phyloP scores from a whole-genome alignment of 2,113 vertebrate genomes.

The Enhydra lutris region DNA sequence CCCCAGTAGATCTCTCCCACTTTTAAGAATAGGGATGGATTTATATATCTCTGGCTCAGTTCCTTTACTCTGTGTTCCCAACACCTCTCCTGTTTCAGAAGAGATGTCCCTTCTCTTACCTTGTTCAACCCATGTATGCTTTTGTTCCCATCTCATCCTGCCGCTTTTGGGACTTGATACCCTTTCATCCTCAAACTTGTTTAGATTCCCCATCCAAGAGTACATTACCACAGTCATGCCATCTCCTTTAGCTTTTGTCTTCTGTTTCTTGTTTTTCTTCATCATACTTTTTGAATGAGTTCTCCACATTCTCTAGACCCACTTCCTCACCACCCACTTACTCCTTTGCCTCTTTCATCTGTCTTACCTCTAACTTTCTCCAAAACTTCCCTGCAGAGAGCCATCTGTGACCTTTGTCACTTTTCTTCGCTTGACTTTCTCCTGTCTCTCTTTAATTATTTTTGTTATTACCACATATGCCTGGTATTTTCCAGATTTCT shows the following conservation, averaged over 20 bases:
- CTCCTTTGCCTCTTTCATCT: neutral
- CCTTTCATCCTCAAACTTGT: neutral
- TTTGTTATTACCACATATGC: slow-evolving; percentile 17
- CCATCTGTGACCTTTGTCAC: neutral
- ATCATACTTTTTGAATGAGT: neutral
- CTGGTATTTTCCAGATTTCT: slow-evolving; percentile 12
- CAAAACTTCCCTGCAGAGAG: neutral
- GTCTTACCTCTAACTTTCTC: neutral
- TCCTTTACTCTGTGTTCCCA: neutral
- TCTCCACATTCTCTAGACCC: neutral
- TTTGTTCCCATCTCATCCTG: neutral
- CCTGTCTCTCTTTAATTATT: neutral
- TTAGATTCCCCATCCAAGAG: neutral
- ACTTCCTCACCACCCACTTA: neutral
- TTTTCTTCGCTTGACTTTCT: slow-evolving; percentile 20
- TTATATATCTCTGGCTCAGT: neutral
- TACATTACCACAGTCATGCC: neutral
- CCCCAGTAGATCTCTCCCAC: too few relatives aligned
- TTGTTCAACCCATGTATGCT: neutral
- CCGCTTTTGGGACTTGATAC: neutral
- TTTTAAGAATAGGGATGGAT: neutral
- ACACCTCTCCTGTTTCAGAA: neutral
- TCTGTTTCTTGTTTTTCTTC: neutral
- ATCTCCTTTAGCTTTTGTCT: slow-evolving; percentile 13
- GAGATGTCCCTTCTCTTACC: neutral